These are phyloP conservation scores for Heterotis niloticus DNA, from an alignment of 2,113 vertebrate species.

Conservation along the genomic window DNA sequence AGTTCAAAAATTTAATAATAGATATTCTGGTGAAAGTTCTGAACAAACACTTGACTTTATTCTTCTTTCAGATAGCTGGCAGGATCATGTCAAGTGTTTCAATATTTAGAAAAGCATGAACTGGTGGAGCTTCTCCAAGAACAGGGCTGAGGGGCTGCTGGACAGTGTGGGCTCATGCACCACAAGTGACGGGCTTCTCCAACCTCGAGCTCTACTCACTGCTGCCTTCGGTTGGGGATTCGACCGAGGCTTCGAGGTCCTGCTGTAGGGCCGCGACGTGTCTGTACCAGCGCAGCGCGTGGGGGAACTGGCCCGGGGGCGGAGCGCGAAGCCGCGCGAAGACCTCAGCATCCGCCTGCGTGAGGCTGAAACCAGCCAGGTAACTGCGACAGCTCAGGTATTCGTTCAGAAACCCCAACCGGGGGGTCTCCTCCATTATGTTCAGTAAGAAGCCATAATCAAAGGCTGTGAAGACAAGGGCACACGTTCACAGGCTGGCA, in stretches of 20 bases:
- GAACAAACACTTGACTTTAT: too few species aligned
- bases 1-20: too few species aligned
- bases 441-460: constrained; percentile 80
- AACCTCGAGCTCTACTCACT: constrained; percentile 79
- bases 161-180: neutral
- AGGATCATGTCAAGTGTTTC: too few species aligned
- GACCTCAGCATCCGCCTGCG: constrained; percentile 77
- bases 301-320: constrained; percentile 78
- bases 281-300: constrained; percentile 91
- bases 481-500: constrained; percentile 44
- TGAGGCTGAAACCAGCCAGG: constrained; percentile 82
- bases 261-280: constrained; percentile 83
- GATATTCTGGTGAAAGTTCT: too few species aligned
- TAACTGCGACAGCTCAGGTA: constrained; percentile 91
- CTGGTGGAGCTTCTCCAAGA: neutral
- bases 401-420: constrained; percentile 78
- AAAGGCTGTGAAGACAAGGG: constrained; percentile 85
- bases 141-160: neutral
- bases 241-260: constrained; percentile 47
- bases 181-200: neutral
- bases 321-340: constrained; percentile 76
- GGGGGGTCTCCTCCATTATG: constrained; percentile 76
- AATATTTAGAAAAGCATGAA: neutral
- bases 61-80: too few species aligned
- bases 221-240: constrained; percentile 61